Evolutionary conservation across 2,888 invertebrate genomes (phyloP).

Genomic region (Tuberolachnus salignus): DNA sequence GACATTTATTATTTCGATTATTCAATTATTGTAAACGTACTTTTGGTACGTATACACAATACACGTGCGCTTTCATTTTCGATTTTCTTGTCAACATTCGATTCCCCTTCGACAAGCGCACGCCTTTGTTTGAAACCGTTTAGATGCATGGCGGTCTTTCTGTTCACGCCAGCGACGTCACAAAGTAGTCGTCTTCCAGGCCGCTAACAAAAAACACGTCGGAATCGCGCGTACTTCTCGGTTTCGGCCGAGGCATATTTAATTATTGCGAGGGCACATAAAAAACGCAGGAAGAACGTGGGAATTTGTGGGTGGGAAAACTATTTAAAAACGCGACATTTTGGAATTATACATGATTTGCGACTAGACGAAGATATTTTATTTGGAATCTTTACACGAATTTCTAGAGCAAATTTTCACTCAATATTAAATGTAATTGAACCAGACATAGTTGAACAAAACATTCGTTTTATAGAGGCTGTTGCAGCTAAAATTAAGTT

Average conservation of each 20-base stretch:
- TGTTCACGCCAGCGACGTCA: too few relatives aligned
- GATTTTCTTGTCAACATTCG: too few relatives aligned
- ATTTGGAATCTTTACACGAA: constrained; percentile 14
- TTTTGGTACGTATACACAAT: too few relatives aligned
- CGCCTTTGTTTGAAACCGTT: too few relatives aligned
- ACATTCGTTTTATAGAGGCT: constrained; percentile 20
- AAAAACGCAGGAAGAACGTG: background rate
- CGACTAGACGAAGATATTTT: constrained; percentile 10
- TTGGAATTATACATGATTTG: background rate
- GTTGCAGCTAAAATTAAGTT: background rate
- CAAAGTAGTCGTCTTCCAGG: too few relatives aligned
- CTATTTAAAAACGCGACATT: constrained; percentile 18
- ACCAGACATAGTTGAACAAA: background rate
- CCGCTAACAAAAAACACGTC: constrained; percentile 6
- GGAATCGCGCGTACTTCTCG: constrained; percentile 2
- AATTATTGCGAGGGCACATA: constrained; percentile 5
- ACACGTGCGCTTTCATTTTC: too few relatives aligned
- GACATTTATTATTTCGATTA: too few relatives aligned
- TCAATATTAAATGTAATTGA: constrained; percentile 1
- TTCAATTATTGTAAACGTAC: too few relatives aligned
- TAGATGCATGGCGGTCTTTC: too few relatives aligned
- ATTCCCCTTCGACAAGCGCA: too few relatives aligned
- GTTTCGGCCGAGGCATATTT: constrained; percentile 5
- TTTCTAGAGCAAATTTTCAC: constrained; percentile 13
- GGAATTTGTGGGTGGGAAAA: background rate